Evolutionary conservation across 2,113 vertebrate genomes (phyloP).

Genomic region (Tragulus kanchil): DNA sequence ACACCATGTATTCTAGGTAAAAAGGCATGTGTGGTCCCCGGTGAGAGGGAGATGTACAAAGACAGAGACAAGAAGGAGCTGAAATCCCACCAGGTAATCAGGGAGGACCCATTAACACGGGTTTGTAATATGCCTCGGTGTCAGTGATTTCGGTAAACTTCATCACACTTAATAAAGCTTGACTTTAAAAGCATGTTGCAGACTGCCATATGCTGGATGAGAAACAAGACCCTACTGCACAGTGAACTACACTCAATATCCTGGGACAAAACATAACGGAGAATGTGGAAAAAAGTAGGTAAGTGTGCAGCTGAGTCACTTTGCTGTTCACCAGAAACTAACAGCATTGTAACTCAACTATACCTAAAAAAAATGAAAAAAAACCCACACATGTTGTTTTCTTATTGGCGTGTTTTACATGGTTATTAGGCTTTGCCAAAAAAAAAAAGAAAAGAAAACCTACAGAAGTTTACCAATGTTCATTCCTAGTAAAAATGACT

Average conservation of each 20-base stretch:
- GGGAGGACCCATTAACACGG: neutral
- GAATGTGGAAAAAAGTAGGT: neutral
- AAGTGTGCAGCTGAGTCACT: neutral
- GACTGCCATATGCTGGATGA: neutral
- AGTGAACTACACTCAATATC: neutral
- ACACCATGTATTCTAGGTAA: neutral
- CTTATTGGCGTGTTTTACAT: neutral
- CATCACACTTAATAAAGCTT: neutral
- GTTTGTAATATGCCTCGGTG: neutral
- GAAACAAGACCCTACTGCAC: neutral
- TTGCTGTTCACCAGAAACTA: neutral
- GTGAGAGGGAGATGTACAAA: neutral
- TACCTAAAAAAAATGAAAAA: neutral
- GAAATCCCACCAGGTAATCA: neutral
- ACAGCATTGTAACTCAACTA: neutral
- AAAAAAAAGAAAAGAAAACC: neutral
- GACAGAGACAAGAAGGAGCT: neutral
- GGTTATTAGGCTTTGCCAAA: neutral
- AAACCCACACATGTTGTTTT: neutral
- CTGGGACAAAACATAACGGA: neutral
- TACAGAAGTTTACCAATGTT: neutral
- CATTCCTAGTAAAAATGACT: neutral
- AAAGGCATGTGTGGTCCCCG: neutral
- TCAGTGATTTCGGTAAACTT: too few species aligned
- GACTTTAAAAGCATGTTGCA: neutral